Evolutionary conservation across 2,797 vertebrate genomes (phyloP).

Genomic region (Catharus ustulatus): DNA sequence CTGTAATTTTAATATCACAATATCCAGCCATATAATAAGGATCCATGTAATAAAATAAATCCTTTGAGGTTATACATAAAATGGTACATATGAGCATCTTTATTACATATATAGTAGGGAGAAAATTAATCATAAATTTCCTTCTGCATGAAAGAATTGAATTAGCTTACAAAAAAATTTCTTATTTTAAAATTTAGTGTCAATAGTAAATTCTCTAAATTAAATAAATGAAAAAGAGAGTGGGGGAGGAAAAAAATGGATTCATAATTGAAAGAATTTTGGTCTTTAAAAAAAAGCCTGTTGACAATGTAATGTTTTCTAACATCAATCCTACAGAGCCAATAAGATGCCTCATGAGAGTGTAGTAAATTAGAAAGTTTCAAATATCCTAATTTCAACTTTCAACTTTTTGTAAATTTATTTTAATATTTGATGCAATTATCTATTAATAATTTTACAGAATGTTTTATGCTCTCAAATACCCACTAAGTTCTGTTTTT

Average conservation of each 20-base stretch:
- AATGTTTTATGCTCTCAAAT: not conserved
- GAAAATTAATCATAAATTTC: not conserved
- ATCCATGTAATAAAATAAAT: slow-evolving; percentile 35
- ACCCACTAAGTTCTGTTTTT: not conserved
- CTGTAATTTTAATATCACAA: slow-evolving; percentile 65
- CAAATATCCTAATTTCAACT: not conserved
- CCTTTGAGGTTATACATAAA: not conserved
- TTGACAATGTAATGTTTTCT: not conserved
- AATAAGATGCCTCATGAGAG: not conserved
- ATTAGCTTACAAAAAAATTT: not conserved
- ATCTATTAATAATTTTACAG: not conserved
- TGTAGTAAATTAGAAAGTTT: not conserved
- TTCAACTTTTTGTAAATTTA: not conserved
- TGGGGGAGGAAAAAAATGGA: not conserved
- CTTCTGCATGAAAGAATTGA: not conserved
- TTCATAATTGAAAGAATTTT: not conserved
- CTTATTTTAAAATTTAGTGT: not conserved
- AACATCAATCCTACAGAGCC: not conserved
- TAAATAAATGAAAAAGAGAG: not conserved
- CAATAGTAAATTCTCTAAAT: not conserved
- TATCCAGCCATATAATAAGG: slow-evolving; percentile 32
- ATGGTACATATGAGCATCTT: not conserved
- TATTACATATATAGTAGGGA: not conserved
- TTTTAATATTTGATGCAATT: not conserved
- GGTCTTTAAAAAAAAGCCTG: not conserved